Percentiles rank a stretch among this genome's conserved stretches.
Evolutionary conservation across 2,888 invertebrate genomes (phyloP).

Genomic region (Drosophila kambysellisi): DNA sequence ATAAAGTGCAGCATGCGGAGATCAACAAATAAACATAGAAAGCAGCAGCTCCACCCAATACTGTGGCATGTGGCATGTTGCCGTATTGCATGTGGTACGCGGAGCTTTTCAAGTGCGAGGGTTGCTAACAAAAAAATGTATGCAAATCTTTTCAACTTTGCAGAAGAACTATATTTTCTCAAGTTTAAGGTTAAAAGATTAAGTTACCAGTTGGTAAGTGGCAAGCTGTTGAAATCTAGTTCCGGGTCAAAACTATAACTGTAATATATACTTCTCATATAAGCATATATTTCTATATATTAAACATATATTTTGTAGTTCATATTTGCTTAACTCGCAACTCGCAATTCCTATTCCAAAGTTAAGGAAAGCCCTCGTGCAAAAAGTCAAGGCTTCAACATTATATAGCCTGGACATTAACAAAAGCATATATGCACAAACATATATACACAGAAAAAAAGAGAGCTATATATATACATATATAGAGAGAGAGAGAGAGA

Average conservation of each 20-base stretch:
- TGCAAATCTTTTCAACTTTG: background rate
- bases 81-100: slow-evolving; percentile 15
- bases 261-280: background rate
- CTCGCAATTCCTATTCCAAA: background rate
- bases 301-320: background rate
- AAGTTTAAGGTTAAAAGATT: background rate
- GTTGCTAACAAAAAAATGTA: background rate
- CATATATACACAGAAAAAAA: slow-evolving; percentile 1
- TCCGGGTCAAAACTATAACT: background rate
- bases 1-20: slow-evolving; percentile 44
- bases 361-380: slow-evolving; percentile 9
- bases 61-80: slow-evolving; percentile 20
- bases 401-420: slow-evolving; percentile 29
- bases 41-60: slow-evolving; percentile 24
- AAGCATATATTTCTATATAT: background rate
- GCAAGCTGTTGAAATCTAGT: background rate
- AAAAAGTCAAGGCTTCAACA: slow-evolving; percentile 25
- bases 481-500: background rate
- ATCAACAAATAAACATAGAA: slow-evolving; percentile 63
- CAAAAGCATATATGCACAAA: slow-evolving; percentile 20
- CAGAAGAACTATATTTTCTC: background rate
- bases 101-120: slow-evolving; percentile 22
- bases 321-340: background rate
- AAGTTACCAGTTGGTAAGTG: background rate
- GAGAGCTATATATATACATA: slow-evolving; percentile 1